Percentiles rank a stretch among this genome's conserved stretches.
phyloP scores from a whole-genome alignment of 1,140 invertebrate genomes.

The Tetramorium alpestre region DNA sequence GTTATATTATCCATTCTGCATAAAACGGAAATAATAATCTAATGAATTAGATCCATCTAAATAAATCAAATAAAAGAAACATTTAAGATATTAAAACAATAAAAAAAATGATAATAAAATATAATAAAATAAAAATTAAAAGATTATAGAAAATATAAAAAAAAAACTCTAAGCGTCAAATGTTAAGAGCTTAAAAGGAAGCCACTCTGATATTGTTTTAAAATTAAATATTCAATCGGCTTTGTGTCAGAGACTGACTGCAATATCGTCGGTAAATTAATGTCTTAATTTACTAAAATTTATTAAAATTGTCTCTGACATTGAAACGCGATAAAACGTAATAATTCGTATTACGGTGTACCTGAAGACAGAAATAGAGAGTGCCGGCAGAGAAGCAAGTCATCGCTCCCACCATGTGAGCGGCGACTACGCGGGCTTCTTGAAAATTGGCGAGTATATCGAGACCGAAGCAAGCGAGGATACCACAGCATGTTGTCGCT shows the following conservation, averaged over 20 bases:
- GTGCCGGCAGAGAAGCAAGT: slow-evolving; percentile 76
- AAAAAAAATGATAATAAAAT: neutral
- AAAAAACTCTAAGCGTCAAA: neutral
- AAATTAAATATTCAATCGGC: neutral
- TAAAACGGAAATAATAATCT: neutral
- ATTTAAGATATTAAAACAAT: neutral
- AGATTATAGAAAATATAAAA: neutral
- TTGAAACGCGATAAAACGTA: slow-evolving; percentile 5
- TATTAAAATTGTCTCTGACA: neutral
- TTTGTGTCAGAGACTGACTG: neutral
- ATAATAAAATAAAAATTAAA: neutral
- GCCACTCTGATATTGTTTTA: neutral
- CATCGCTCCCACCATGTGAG: slow-evolving; percentile 78
- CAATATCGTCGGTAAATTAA: slow-evolving; percentile 5
- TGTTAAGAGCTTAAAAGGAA: neutral
- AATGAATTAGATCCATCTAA: neutral
- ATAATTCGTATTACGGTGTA: slow-evolving; percentile 10
- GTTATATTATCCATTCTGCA: neutral
- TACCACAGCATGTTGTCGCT: slow-evolving; percentile 67
- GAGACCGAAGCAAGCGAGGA: slow-evolving; percentile 75
- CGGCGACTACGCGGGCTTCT: slow-evolving; percentile 72
- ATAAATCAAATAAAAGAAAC: neutral
- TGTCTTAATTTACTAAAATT: neutral
- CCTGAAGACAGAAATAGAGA: slow-evolving; percentile 76
- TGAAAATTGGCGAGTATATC: slow-evolving; percentile 79